Percentiles rank a stretch among this genome's conserved stretches.
Conservation (phyloP, 2,888 invertebrate species). For the Oligia latruncula region DNA sequence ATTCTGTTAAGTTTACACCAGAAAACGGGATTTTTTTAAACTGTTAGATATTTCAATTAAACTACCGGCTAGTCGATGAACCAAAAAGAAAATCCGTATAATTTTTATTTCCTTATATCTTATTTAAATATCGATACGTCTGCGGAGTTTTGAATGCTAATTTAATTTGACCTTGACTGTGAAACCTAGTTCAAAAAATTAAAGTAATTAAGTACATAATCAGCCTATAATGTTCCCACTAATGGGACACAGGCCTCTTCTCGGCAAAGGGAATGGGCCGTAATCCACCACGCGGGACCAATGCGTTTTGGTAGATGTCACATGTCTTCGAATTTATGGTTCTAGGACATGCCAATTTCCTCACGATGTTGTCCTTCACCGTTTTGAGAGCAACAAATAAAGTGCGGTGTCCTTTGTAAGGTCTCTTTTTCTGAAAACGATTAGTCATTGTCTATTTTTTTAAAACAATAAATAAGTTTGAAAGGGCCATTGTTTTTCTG, state of each 20-base stretch:
- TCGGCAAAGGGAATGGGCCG: neutral
- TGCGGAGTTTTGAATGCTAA: neutral
- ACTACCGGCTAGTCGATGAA: neutral
- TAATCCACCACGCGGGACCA: neutral
- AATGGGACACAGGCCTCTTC: neutral
- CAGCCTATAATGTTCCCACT: neutral
- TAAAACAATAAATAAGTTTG: neutral
- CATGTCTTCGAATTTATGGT: neutral
- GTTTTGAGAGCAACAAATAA: neutral
- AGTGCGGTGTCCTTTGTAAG: neutral
- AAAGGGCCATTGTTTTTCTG: neutral
- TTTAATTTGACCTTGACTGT: neutral
- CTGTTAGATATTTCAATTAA: neutral
- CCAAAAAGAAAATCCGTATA: neutral
- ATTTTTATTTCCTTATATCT: neutral
- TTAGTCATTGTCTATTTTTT: neutral
- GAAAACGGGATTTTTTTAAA: neutral
- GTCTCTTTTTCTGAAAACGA: neutral
- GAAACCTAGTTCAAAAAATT: neutral
- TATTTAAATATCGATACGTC: too few relatives aligned
- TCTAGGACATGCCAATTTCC: neutral
- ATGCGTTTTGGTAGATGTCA: neutral
- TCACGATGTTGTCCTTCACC: neutral
- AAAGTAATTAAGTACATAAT: neutral
- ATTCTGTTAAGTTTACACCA: too few relatives aligned